These are phyloP conservation scores for Trichonephila inaurata DNA, from an alignment of 1,140 invertebrate genomes.

Conservation along the genomic window DNA sequence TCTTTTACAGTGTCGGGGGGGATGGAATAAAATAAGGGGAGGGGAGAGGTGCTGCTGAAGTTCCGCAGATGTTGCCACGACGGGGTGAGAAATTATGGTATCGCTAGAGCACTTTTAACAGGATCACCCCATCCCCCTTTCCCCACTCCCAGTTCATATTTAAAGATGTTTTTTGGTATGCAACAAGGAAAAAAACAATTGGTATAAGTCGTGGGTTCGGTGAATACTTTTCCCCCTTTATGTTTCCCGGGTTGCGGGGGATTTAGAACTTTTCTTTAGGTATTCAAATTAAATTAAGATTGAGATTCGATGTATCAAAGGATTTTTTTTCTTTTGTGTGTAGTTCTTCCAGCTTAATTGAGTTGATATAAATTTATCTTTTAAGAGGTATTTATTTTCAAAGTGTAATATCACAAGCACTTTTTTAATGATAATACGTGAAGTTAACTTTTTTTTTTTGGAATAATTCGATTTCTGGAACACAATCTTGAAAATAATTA, in stretches of 20 bases:
- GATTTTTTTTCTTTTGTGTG: not conserved
- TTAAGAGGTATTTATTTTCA: not conserved
- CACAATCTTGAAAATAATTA: too few relatives aligned
- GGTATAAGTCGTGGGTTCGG: not conserved
- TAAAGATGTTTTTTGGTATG: slow-evolving; percentile 56
- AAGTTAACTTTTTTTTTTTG: too few relatives aligned
- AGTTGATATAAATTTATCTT: not conserved
- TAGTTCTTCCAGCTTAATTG: not conserved
- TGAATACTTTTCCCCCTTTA: not conserved
- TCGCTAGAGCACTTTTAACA: slow-evolving; percentile 72
- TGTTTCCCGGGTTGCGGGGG: not conserved
- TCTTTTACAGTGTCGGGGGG: slow-evolving; percentile 28
- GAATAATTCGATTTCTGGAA: too few relatives aligned
- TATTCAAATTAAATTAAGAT: not conserved
- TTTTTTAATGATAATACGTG: too few relatives aligned
- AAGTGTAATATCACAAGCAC: too few relatives aligned
- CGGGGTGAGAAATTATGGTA: slow-evolving; percentile 77
- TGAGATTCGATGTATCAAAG: not conserved
- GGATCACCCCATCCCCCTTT: slow-evolving; percentile 28
- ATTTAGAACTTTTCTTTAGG: slow-evolving; percentile 8
- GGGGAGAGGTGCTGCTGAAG: slow-evolving; percentile 48
- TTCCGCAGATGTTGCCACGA: slow-evolving; percentile 73
- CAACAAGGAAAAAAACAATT: slow-evolving; percentile 4
- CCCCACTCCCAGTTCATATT: slow-evolving; percentile 15
- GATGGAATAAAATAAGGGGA: not conserved